These are phyloP conservation scores for Mus spretus DNA, from an alignment of 2,797 vertebrate genomes.

Conservation along the genomic window DNA sequence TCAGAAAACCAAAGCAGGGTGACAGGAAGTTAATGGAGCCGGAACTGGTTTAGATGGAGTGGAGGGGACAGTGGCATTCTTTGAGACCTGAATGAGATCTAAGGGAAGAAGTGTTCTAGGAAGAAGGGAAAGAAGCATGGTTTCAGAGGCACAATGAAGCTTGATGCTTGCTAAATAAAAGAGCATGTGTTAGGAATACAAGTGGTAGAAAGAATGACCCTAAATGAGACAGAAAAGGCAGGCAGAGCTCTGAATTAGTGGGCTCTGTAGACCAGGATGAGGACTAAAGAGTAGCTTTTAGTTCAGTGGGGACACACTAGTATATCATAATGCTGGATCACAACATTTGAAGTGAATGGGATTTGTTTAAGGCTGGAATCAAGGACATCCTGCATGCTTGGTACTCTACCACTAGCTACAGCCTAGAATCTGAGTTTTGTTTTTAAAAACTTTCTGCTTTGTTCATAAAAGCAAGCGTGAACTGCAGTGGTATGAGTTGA, in stretches of 20 bases:
- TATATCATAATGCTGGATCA: not conserved
- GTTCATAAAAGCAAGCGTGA: not conserved
- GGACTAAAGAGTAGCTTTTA: not conserved
- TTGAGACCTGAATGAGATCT: not conserved
- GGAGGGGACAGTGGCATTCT: not conserved
- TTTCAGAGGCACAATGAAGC: not conserved
- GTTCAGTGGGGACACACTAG: not conserved
- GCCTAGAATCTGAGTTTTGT: not conserved
- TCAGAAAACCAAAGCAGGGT: not conserved
- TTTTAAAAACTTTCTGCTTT: not conserved
- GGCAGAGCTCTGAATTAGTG: not conserved
- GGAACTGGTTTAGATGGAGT: not conserved
- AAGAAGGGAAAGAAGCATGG: not conserved
- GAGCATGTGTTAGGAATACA: not conserved
- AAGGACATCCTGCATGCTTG: not conserved
- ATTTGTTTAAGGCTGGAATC: not conserved
- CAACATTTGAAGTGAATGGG: not conserved
- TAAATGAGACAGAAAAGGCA: not conserved
- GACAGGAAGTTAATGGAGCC: not conserved
- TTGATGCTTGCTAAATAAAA: not conserved
- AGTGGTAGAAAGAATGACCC: not conserved
- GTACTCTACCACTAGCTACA: not conserved
- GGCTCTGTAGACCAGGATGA: not conserved
- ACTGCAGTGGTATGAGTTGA: not conserved
- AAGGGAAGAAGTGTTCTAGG: not conserved